phyloP scores from a whole-genome alignment of 1,140 invertebrate species.

The Cepaea nemoralis region DNA sequence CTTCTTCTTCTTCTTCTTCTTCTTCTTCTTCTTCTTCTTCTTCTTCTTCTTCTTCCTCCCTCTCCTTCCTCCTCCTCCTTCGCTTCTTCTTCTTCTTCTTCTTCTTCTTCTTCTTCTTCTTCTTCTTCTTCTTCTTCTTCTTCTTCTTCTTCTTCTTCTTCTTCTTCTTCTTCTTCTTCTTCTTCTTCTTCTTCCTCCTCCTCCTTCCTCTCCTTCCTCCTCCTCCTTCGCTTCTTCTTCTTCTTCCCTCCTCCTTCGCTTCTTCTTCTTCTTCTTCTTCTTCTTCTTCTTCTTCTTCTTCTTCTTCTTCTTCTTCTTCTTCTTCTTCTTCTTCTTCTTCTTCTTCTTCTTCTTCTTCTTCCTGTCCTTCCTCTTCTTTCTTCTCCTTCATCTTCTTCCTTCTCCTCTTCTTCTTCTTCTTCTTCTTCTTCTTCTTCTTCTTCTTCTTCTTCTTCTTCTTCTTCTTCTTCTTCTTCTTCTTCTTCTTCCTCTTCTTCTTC shows the following conservation, averaged over 20 bases:
- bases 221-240: too few relatives aligned
- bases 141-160: neutral
- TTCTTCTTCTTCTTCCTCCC: neutral
- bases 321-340: neutral
- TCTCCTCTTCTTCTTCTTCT: neutral
- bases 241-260: too few relatives aligned
- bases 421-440: neutral
- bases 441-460: neutral
- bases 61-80: neutral
- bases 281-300: neutral
- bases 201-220: neutral
- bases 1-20: neutral
- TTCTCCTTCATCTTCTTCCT: too few relatives aligned
- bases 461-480: neutral
- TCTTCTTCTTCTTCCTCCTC: neutral
- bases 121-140: neutral
- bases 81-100: too few relatives aligned
- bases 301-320: neutral
- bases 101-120: neutral
- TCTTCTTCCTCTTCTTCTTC: too few relatives aligned
- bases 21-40: neutral
- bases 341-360: too few relatives aligned
- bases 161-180: neutral
- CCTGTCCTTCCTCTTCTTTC: too few relatives aligned
- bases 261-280: too few relatives aligned